Percentiles rank a stretch among this genome's conserved stretches.
Evolutionary conservation across 2,888 invertebrate genomes (phyloP).

Genomic region (Plusia festucae): DNA sequence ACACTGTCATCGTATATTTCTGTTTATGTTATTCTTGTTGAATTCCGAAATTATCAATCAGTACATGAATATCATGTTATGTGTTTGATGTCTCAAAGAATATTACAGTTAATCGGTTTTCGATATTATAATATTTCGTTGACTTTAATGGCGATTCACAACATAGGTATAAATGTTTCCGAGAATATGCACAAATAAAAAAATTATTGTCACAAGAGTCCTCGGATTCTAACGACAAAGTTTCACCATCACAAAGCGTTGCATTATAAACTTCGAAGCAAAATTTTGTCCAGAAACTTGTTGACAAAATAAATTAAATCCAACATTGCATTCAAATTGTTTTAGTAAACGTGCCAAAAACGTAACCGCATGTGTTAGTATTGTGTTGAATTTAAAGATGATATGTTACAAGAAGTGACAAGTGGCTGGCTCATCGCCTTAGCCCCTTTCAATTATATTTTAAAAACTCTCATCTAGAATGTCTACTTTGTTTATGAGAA

Average conservation of each 20-base stretch:
- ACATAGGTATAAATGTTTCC: neutral
- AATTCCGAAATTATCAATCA: too few relatives aligned
- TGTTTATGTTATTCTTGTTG: constrained; percentile 14
- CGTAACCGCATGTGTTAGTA: constrained; percentile 14
- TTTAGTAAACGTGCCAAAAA: constrained; percentile 48
- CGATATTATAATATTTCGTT: too few relatives aligned
- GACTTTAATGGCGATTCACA: neutral
- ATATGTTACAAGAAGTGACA: constrained; percentile 10
- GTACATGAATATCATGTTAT: too few relatives aligned
- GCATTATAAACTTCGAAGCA: constrained; percentile 42
- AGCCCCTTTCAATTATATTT: too few relatives aligned
- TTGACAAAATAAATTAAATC: constrained; percentile 49
- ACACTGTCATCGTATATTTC: constrained; percentile 31
- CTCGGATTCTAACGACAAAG: constrained; percentile 40
- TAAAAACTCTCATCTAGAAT: too few relatives aligned
- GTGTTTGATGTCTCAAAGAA: too few relatives aligned
- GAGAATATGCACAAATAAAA: constrained; percentile 12
- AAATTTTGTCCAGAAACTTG: constrained; percentile 42
- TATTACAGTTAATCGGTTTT: too few relatives aligned
- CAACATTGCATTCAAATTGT: constrained; percentile 38
- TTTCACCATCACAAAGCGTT: constrained; percentile 40
- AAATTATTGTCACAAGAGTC: constrained; percentile 26
- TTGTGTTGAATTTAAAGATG: constrained; percentile 10
- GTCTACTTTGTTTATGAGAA: too few relatives aligned
- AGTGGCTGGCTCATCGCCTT: neutral